These are phyloP conservation scores for Chaenocephalus aceratus DNA, from an alignment of 2,113 vertebrate genomes.

Conservation along the genomic window DNA sequence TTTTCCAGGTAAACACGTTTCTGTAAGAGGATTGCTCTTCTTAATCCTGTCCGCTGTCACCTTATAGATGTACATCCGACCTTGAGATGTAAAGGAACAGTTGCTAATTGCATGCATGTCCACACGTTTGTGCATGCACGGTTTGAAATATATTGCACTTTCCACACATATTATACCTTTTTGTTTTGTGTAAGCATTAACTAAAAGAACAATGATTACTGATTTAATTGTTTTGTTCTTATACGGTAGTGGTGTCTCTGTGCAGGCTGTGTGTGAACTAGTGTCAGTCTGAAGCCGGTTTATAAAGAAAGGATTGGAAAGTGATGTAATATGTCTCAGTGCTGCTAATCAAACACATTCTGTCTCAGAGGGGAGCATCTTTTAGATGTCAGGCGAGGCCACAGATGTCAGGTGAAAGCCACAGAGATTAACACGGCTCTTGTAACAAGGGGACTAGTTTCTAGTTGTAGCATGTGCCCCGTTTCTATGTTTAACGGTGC, in stretches of 20 bases:
- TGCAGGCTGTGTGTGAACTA: background rate
- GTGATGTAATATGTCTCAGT: constrained; percentile 10
- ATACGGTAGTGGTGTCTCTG: background rate
- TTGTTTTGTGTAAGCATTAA: background rate
- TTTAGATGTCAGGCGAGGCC: background rate
- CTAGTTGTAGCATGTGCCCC: no score
- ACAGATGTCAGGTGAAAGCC: background rate
- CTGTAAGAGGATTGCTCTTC: constrained; percentile 36
- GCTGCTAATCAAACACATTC: constrained; percentile 12
- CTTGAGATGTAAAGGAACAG: constrained; percentile 3
- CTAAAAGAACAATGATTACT: background rate
- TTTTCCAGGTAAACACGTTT: constrained; percentile 25
- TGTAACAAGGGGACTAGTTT: background rate
- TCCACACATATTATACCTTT: background rate
- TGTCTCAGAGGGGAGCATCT: background rate
- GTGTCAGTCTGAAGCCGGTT: no score
- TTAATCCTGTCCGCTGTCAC: constrained; percentile 20
- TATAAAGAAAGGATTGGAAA: background rate
- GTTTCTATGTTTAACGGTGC: background rate
- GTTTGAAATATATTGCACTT: background rate
- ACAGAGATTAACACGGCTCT: background rate
- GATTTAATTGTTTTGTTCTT: background rate
- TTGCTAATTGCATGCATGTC: background rate
- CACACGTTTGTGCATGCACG: background rate
- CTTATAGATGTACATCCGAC: constrained; percentile 8